Percentiles rank a stretch among this genome's conserved stretches.
These are phyloP conservation scores for Paratilapia polleni DNA, from an alignment of 2,113 vertebrate genomes.

Conservation along the genomic window DNA sequence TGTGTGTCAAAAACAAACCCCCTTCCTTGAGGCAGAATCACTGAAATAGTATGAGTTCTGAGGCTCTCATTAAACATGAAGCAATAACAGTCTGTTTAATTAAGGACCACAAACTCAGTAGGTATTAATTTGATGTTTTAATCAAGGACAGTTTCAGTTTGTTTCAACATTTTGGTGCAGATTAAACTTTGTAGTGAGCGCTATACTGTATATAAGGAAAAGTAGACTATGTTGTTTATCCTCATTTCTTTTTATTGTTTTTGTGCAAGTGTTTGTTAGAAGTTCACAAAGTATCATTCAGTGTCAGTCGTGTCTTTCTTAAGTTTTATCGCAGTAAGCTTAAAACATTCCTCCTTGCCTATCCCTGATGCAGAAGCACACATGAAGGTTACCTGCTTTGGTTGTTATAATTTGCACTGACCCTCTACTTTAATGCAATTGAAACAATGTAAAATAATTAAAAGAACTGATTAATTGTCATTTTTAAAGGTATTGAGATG, in stretches of 20 bases:
- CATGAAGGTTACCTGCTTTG: not conserved
- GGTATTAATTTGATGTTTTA: not conserved
- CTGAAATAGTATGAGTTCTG: not conserved
- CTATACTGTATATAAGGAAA: not conserved
- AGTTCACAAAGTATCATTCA: not conserved
- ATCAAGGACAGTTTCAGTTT: not conserved
- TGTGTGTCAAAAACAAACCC: not conserved
- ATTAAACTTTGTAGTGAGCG: not conserved
- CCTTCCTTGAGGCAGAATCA: not conserved
- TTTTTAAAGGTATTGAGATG: not conserved
- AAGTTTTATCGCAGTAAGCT: not conserved
- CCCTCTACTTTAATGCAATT: not conserved
- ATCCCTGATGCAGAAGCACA: not conserved
- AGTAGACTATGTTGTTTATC: too few species aligned
- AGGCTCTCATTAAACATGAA: not conserved
- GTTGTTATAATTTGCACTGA: not conserved
- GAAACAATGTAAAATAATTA: not conserved
- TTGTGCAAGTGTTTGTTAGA: not conserved
- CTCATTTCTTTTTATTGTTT: not conserved
- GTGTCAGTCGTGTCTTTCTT: not conserved
- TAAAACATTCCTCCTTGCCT: not conserved
- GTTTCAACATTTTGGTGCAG: not conserved
- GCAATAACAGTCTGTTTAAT: conserved; percentile 14
- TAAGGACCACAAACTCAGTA: not conserved
- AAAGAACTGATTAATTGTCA: not conserved